Base-by-base conservation (phyloP, 2,797 vertebrate genomes). In the Chloroceryle amazona region DNA sequence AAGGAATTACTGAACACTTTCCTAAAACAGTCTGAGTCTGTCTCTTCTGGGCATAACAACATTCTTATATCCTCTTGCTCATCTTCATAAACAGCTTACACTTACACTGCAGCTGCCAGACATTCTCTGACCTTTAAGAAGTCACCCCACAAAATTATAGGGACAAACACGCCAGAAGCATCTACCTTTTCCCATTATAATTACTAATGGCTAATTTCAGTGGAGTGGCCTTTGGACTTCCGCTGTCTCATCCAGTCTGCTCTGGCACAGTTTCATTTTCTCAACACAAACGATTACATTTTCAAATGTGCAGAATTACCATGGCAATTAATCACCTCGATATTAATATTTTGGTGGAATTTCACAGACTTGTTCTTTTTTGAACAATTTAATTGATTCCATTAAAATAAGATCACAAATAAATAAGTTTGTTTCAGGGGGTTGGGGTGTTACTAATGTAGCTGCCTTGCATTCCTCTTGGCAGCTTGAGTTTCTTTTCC, bases 291-390 rank as follows among this genome's bases (percentile, higher is more conserved):
- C 5, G 28, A 26, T 46, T 68, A 18, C 58, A 70, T 84, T 94
- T 93, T 86, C 92, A 94, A 81, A 81, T 29, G 39, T 52, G 18
- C 66, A 90, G 33, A 90, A 26, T 62, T 89, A 73, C 88, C 57
- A 81, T 23, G 33, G 81, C 90, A 97, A 58, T 62, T 84, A 87
- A 90, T 90, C 78, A 94, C 90, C 81, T 65, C 23, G 28, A 86
- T 49, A 88, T 93, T 83, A 92, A 90, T 94, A 91, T 96, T 96
- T 96, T 79, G 25, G 94, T 95, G 86, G 85, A 96, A 94, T 98
- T 97, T 97, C 66, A 94, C 88, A 87, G 75, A 85, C 81, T 95
- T 94, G 88, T 83, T 71, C 49, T 85, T 89, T 97, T 96, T 92
- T 95, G 62, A 95, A 93, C 91, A 91, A 92, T 80, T 96, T 91